Base-by-base conservation (phyloP, 2,888 invertebrate genomes). In the Cryptocephalus moraei region DNA sequence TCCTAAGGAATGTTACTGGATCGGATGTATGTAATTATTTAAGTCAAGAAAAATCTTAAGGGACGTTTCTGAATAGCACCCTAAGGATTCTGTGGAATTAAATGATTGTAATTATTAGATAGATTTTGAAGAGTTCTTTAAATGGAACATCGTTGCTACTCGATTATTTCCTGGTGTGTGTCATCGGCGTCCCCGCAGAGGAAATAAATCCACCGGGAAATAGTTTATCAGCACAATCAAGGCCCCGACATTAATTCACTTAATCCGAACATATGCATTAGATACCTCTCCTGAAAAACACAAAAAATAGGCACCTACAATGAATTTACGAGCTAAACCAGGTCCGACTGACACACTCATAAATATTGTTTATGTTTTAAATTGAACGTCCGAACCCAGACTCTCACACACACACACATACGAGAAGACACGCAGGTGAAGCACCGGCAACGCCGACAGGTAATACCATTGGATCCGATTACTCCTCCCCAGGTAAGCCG, bases 311-410 rank as follows among this genome's bases (percentile, higher is more conserved):
- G 51, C 52, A 53, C 57, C 57, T 53, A 60, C 63, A 65, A 67
- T 67, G 69, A 69, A 70, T 71, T 70, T 70, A 71, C 66, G 69
- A 68, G 59, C 62, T 57, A 62, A 69, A 68, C 65, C 67, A 60
- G 68, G 67, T 65, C 66, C 65, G 65, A 63, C 68, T 70, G 71
- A 70, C 70, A 67, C 60, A 63, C 63, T 67, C 69, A 69, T 71
- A 70, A 71, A 70, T 71, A 70, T 69, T 69, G 69, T 70, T 70
- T 70, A 70, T 69, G 69, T 69, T 69, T 65, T 36, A 36, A 62
- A 58, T 60, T 56, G 59, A 57, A 61, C 58, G 60, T 60, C 61
- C 61, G 59, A 61, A 57, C 57, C 55, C 22, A 22, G 22, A 22
- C 22, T 22, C 22, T 22, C 22, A 22, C 22, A 22, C 22, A 22